Evolutionary conservation across 2,113 vertebrate genomes (phyloP).

Genomic region (Plectropomus leopardus): DNA sequence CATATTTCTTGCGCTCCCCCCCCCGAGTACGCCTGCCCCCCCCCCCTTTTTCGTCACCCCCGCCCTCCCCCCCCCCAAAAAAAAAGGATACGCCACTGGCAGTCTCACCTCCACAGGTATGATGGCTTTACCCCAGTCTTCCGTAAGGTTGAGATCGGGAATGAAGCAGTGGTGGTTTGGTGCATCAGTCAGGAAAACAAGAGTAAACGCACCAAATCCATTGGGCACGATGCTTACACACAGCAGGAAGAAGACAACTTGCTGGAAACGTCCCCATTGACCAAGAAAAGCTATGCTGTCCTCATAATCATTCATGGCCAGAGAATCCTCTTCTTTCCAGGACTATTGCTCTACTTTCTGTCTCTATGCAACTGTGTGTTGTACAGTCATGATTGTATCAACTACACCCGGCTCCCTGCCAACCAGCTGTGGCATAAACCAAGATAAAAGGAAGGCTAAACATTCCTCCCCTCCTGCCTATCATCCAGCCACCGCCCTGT

Average conservation of each 20-base stretch:
- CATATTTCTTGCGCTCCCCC: too few species aligned
- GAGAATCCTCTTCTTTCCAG: background rate
- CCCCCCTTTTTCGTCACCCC: too few species aligned
- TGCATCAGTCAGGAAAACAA: conserved; percentile 72
- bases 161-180: conserved; percentile 71
- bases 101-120: conserved; percentile 65
- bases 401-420: too few species aligned
- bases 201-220: conserved; percentile 64
- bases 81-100: too few species aligned
- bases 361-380: background rate
- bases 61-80: too few species aligned
- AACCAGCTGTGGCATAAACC: too few species aligned
- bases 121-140: conserved; percentile 56
- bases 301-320: conserved; percentile 80
- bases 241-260: conserved; percentile 74
- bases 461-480: too few species aligned
- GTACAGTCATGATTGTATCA: background rate
- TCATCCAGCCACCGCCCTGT: too few species aligned
- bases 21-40: too few species aligned
- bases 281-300: conserved; percentile 79
- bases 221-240: conserved; percentile 69
- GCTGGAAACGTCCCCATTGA: conserved; percentile 85
- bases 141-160: conserved; percentile 66
- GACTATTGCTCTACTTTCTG: background rate
- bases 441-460: too few species aligned